Percentiles rank a stretch among this genome's conserved stretches.
These are phyloP conservation scores for Lacanobia oleracea DNA, from an alignment of 2,888 invertebrate genomes.

Conservation along the genomic window DNA sequence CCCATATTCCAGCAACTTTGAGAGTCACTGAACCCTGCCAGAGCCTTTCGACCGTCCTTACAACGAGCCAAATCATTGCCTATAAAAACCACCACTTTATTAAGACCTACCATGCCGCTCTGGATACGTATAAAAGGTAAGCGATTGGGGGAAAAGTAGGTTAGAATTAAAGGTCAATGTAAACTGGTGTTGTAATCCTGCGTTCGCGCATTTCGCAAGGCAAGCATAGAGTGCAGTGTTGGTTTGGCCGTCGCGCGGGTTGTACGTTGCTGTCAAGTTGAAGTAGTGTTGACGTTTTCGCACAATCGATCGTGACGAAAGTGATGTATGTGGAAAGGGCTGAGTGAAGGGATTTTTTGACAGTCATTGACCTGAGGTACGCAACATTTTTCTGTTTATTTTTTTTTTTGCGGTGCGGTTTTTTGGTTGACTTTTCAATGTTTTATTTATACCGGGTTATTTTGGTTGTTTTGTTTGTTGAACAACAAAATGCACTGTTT, in stretches of 20 bases:
- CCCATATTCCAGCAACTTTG: conserved; percentile 33
- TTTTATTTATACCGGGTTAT: background rate
- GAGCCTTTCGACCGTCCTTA: conserved; percentile 52
- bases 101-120: conserved; percentile 30
- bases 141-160: conserved; percentile 20
- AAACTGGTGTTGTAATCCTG: conserved; percentile 62
- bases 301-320: conserved; percentile 49
- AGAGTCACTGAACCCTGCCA: conserved; percentile 61
- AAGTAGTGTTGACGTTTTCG: conserved; percentile 43
- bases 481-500: background rate
- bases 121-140: background rate
- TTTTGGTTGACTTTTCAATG: background rate
- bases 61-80: conserved; percentile 54
- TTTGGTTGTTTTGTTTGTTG: background rate
- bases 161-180: conserved; percentile 54
- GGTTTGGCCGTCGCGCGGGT: conserved; percentile 59
- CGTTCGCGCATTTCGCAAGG: conserved; percentile 72
- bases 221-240: conserved; percentile 68
- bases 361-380: conserved; percentile 51
- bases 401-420: background rate
- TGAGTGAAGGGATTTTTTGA: conserved; percentile 63
- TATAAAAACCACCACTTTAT: conserved; percentile 48
- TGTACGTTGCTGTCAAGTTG: conserved; percentile 59
- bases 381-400: conserved; percentile 10
- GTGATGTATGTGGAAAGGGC: conserved; percentile 60